phyloP scores from a whole-genome alignment of 2,113 vertebrate species.

The Laterallus jamaicensis region DNA sequence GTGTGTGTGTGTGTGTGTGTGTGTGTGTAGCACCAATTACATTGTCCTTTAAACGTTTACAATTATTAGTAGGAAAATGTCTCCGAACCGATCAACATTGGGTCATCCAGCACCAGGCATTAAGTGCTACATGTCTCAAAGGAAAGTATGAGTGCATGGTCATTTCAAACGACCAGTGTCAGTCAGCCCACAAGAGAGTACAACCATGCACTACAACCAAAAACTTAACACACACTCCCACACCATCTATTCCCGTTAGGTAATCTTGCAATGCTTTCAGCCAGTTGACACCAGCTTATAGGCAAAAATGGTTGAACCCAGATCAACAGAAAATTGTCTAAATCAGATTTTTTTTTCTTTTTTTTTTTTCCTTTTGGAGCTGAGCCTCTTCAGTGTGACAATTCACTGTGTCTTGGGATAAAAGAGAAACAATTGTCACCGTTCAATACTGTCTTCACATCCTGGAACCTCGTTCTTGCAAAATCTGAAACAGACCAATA shows the following conservation, averaged over 20 bases:
- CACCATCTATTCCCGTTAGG: constrained; percentile 18
- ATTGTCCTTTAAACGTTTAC: constrained; percentile 61
- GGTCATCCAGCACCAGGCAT: constrained; percentile 52
- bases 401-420: constrained; percentile 78
- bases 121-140: constrained; percentile 56
- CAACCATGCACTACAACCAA: constrained; percentile 52
- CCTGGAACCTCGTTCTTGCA: constrained; percentile 96
- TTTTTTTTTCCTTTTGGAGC: constrained; percentile 75
- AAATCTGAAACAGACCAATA: constrained; percentile 83
- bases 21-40: constrained; percentile 78
- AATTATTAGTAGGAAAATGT: constrained; percentile 39
- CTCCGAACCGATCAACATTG: constrained; percentile 16
- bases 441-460: constrained; percentile 86
- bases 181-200: constrained; percentile 22
- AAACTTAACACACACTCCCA: constrained; percentile 48
- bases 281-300: constrained; percentile 60
- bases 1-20: constrained; percentile 66
- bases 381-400: constrained; percentile 75
- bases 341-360: constrained; percentile 64
- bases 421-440: constrained; percentile 62
- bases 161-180: constrained; percentile 26
- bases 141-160: constrained; percentile 22
- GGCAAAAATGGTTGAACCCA: constrained; percentile 74
- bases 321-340: constrained; percentile 73
- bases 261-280: constrained; percentile 37